A percentile compares a stretch with the other conserved stretches of the same genome.
Evolutionary conservation across 2,113 vertebrate species (phyloP).

Genomic region (Smithornis capensis): DNA sequence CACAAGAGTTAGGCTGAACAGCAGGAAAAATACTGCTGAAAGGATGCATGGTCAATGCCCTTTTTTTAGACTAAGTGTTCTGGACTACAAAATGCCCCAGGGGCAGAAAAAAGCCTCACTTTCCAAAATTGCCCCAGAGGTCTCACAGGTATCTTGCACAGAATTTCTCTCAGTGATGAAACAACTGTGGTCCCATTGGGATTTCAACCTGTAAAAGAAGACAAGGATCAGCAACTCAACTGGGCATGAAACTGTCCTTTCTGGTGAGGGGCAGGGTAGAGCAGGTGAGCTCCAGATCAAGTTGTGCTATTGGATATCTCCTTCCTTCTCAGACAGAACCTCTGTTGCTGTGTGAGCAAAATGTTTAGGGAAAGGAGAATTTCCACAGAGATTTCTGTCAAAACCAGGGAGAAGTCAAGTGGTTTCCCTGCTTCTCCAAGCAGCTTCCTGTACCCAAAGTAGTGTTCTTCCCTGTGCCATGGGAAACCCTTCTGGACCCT

Average conservation of each 20-base stretch:
- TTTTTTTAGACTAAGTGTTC: neutral
- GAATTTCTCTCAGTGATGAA: neutral
- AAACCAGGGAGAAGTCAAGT: neutral
- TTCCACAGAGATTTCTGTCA: neutral
- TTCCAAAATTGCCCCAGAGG: neutral
- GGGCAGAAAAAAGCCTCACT: neutral
- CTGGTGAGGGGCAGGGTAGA: neutral
- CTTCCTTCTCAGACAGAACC: neutral
- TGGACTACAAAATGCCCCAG: neutral
- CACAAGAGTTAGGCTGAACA: neutral
- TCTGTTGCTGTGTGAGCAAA: neutral
- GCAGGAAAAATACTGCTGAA: neutral
- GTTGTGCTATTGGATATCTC: neutral
- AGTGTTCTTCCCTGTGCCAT: neutral
- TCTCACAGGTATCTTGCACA: neutral
- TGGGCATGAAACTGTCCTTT: neutral
- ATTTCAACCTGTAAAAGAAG: neutral
- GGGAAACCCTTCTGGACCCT: neutral
- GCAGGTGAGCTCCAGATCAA: neutral
- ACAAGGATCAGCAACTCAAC: neutral
- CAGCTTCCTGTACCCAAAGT: neutral
- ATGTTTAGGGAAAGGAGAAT: neutral
- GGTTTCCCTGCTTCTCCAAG: neutral
- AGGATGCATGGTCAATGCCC: neutral
- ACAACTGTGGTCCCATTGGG: neutral